phyloP scores from a whole-genome alignment of 2,113 vertebrate species.

The Pollimyrus isidori region DNA sequence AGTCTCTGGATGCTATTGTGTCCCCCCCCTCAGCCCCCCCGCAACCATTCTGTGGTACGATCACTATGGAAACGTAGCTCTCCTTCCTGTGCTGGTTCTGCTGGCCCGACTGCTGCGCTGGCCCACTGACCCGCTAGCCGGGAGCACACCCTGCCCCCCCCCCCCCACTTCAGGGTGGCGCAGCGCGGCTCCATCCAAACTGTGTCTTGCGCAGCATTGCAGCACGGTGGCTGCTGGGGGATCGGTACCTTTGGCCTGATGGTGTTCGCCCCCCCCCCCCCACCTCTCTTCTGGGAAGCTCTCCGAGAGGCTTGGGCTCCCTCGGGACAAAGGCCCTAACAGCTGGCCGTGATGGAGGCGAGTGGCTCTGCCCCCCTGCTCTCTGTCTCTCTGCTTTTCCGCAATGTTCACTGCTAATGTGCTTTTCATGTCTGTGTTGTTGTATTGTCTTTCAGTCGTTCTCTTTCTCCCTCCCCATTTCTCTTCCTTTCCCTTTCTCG shows the following conservation, averaged over 20 bases:
- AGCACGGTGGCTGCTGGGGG: neutral
- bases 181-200: neutral
- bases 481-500: conserved; percentile 25
- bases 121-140: neutral
- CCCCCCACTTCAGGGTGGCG: neutral
- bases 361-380: conserved; percentile 11
- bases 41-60: neutral
- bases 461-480: neutral
- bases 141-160: neutral
- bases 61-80: conserved; percentile 1
- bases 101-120: neutral
- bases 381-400: neutral
- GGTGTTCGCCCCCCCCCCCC: neutral
- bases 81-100: neutral
- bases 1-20: neutral
- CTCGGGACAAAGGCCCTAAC: conserved; percentile 7
- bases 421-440: neutral
- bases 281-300: neutral
- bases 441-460: conserved; percentile 11
- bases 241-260: neutral
- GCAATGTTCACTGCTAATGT: conserved; percentile 13
- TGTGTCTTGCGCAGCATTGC: neutral
- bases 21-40: neutral
- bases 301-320: neutral
- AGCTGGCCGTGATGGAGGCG: neutral